Evolutionary conservation across 1,140 invertebrate species (phyloP), one percentile per base, ranked within the genome.

Genomic region (Orussus abietinus): DNA sequence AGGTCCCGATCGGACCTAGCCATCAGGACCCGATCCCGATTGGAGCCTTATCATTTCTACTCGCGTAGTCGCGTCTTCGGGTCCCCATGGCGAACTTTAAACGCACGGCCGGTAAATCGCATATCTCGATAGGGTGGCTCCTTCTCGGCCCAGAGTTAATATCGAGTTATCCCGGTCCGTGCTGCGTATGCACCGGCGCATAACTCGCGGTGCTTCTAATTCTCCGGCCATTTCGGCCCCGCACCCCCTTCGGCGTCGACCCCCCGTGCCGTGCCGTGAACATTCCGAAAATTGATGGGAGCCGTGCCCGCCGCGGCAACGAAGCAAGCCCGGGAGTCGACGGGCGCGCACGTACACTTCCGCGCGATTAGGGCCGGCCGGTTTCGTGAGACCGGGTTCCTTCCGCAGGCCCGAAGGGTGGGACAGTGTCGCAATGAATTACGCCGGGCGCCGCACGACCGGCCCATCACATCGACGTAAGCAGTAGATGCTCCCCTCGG

Each of bases 121-220:
- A 32, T 50, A 55, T 55, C 40, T 42, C 32, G 51, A 51, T 51
- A 45, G 10, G 17, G 18, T 14, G 28, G 35, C 13, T 20, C n/a
- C n/a, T n/a, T n/a, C n/a, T n/a, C n/a, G n/a, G n/a, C n/a, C n/a
- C n/a, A n/a, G n/a, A n/a, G n/a, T n/a, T 45, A 51, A 42, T 55
- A 52, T 55, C 53, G 39, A 45, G 47, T 55, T 55, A 55, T 56
- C 53, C 45, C 38, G 55, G 49, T 56, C 51, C 49, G n/a, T n/a
- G n/a, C n/a, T n/a, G n/a, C n/a, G n/a, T n/a, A n/a, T n/a, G n/a
- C n/a, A n/a, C n/a, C n/a, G n/a, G n/a, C 43, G 43, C 49, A 42
- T 55, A 38, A 36, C 26, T 49, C 49, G 42, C 37, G 38, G 42
- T 40, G 53, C 42, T 45, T 42, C 54, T 56, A 56, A 57, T 57